A percentile compares a stretch with the other conserved stretches of the same genome.
These are phyloP conservation scores for Melanotaenia parkinsoni DNA, from an alignment of 2,797 vertebrate species.

Conservation along the genomic window DNA sequence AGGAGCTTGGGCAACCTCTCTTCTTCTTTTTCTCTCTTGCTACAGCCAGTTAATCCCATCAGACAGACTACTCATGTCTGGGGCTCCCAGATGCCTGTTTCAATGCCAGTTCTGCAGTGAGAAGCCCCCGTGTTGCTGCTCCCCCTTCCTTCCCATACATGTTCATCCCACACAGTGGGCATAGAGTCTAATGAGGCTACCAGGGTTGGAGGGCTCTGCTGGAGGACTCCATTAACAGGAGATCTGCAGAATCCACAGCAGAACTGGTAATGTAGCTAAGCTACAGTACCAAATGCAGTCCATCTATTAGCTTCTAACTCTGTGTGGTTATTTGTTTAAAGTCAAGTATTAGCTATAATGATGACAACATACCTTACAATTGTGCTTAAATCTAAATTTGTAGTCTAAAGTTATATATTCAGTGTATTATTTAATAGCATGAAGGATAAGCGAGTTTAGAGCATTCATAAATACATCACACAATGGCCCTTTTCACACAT, in stretches of 20 bases:
- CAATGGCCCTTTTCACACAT: too few species aligned
- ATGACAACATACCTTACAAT: too few species aligned
- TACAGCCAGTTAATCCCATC: slow-evolving; percentile 79
- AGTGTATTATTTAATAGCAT: too few species aligned
- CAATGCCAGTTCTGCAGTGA: slow-evolving; percentile 70
- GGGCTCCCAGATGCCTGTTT: slow-evolving; percentile 72
- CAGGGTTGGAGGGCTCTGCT: slow-evolving; percentile 63
- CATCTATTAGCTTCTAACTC: slow-evolving; percentile 33
- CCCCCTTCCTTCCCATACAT: slow-evolving; percentile 41
- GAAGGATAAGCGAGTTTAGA: too few species aligned
- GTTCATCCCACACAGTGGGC: slow-evolving; percentile 65
- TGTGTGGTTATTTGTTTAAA: slow-evolving; percentile 40
- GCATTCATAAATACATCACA: too few species aligned
- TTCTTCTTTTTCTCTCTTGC: slow-evolving; percentile 61
- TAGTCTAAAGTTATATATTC: too few species aligned
- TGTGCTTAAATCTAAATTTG: too few species aligned
- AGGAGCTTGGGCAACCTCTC: slow-evolving; percentile 60
- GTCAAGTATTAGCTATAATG: too few species aligned
- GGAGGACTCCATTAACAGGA: slow-evolving; percentile 70
- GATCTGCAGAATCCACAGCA: slow-evolving; percentile 59
- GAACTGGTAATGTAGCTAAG: slow-evolving; percentile 34
- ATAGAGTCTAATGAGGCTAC: slow-evolving; percentile 73
- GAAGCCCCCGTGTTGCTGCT: slow-evolving; percentile 60
- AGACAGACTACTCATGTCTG: slow-evolving; percentile 76
- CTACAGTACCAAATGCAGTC: slow-evolving; percentile 33